Conservation (phyloP, 2,113 vertebrate genomes). For the Psephotus haematonotus region DNA sequence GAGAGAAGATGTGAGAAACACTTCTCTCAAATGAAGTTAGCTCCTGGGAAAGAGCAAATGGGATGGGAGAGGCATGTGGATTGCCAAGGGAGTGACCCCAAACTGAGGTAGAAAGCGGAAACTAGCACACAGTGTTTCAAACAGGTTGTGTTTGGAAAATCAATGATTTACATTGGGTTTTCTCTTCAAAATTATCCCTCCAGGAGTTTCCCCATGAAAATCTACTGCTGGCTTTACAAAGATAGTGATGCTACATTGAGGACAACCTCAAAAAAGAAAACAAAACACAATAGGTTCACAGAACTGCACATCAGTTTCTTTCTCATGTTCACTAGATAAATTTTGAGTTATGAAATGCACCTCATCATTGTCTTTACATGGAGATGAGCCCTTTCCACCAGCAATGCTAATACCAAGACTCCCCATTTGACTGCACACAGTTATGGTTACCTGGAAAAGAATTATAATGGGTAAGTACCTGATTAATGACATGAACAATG, state of each 20-base stretch:
- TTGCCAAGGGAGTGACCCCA: neutral
- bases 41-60: neutral
- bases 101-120: neutral
- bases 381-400: conserved; percentile 84
- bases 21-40: neutral
- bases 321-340: neutral
- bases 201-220: neutral
- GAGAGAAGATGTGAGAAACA: neutral
- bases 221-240: neutral
- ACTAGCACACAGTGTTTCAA: neutral
- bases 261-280: neutral
- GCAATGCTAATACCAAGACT: conserved; percentile 87
- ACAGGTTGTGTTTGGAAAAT: neutral
- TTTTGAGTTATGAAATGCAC: conserved; percentile 69
- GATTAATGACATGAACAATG: conserved; percentile 21
- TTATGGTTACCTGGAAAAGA: conserved; percentile 78
- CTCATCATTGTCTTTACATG: conserved; percentile 84
- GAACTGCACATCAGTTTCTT: neutral
- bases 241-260: neutral
- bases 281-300: neutral
- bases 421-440: conserved; percentile 81
- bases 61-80: neutral
- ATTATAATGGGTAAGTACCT: conserved; percentile 42
- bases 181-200: neutral
- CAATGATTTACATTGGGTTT: neutral